Evolutionary conservation across 2,888 invertebrate species (phyloP).

Genomic region (Apodemia duryi): DNA sequence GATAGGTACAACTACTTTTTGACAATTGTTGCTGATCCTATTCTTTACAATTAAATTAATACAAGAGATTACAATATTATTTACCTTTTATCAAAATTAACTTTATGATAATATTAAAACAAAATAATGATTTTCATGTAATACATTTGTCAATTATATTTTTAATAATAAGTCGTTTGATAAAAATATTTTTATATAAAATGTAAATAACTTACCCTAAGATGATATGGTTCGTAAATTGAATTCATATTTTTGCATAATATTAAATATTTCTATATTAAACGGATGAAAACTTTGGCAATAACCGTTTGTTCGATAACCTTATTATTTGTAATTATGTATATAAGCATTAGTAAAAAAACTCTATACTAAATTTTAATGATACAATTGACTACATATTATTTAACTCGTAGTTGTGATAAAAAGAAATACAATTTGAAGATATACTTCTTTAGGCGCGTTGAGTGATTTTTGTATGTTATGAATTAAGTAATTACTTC

Average conservation of each 20-base stretch:
- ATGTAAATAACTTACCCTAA: slow-evolving; percentile 44
- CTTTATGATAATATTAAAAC: background rate
- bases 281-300: background rate
- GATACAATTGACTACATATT: slow-evolving; percentile 20
- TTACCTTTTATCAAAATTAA: background rate
- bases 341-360: background rate
- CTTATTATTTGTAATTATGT: background rate
- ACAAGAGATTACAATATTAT: background rate
- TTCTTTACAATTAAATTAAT: background rate
- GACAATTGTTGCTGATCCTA: background rate
- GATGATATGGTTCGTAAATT: slow-evolving; percentile 65
- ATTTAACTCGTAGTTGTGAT: background rate
- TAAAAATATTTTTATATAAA: slow-evolving; percentile 34
- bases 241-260: slow-evolving; percentile 15
- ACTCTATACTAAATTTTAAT: background rate
- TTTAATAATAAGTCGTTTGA: background rate
- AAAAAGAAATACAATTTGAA: background rate
- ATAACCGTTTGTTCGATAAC: background rate
- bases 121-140: background rate
- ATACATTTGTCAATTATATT: background rate
- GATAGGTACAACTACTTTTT: too few species aligned
- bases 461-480: too few species aligned
- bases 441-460: background rate
- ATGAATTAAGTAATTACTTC: too few species aligned
- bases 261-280: background rate